Evolutionary conservation across 2,797 vertebrate species (phyloP).

Genomic region (Hybognathus amarus): DNA sequence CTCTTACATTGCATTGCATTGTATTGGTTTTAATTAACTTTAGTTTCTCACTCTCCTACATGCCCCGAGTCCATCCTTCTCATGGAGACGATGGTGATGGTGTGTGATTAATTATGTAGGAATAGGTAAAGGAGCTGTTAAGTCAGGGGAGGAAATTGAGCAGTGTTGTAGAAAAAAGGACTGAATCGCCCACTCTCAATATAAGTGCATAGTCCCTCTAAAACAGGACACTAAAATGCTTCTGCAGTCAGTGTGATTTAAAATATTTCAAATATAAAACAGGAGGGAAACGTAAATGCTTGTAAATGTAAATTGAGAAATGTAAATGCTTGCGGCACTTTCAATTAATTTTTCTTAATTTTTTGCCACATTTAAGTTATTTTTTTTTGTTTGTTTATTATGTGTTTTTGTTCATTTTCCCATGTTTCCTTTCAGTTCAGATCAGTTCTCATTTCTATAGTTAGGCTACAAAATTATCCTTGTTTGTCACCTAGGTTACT

Average conservation of each 20-base stretch:
- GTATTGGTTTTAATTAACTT: slow-evolving; percentile 65
- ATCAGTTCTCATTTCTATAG: too few species aligned
- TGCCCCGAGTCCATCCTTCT: slow-evolving; percentile 53
- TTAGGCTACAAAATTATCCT: too few species aligned
- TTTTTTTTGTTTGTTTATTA: too few species aligned
- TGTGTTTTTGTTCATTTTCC: too few species aligned
- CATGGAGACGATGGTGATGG: slow-evolving; percentile 40
- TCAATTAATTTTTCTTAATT: too few species aligned
- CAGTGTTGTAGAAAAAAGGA: slow-evolving; percentile 43
- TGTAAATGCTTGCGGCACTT: too few species aligned
- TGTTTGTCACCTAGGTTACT: too few species aligned
- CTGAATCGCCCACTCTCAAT: background rate
- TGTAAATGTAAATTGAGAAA: too few species aligned
- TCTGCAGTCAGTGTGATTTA: slow-evolving; percentile 1
- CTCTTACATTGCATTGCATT: slow-evolving; percentile 53
- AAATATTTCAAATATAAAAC: background rate
- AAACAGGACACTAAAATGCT: slow-evolving; percentile 8
- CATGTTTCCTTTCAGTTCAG: too few species aligned
- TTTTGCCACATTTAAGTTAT: too few species aligned
- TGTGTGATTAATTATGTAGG: slow-evolving; percentile 65
- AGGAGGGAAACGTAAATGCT: too few species aligned
- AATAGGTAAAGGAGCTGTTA: slow-evolving; percentile 52
- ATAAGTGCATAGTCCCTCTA: background rate
- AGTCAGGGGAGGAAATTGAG: slow-evolving; percentile 51
- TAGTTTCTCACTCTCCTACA: slow-evolving; percentile 46